Percentiles rank a stretch among this genome's conserved stretches.
phyloP scores from a whole-genome alignment of 2,113 vertebrate species.

The Chaetodon trifascialis region DNA sequence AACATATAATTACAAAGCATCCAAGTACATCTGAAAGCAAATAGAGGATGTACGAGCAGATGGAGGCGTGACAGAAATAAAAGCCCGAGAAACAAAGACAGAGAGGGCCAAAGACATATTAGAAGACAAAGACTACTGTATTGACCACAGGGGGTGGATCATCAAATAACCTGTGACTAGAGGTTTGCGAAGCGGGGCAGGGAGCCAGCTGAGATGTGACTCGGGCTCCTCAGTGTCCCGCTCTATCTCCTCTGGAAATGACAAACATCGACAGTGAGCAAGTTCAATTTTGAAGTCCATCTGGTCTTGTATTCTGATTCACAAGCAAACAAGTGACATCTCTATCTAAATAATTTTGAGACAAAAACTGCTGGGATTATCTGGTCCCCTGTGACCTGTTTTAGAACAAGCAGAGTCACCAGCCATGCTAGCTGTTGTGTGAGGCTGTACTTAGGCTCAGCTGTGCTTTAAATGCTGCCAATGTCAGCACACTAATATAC shows the following conservation, averaged over 20 bases:
- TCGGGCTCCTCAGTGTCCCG: constrained; percentile 65
- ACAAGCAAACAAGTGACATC: neutral
- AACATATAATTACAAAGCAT: neutral
- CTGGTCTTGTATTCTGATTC: neutral
- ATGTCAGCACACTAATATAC: neutral
- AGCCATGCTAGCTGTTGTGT: neutral
- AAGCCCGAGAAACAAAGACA: constrained; percentile 13
- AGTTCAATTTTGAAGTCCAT: neutral
- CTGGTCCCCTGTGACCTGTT: neutral
- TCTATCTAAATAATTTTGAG: neutral
- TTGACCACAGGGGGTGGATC: neutral
- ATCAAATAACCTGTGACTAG: constrained; percentile 63
- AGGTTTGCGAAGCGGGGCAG: constrained; percentile 64
- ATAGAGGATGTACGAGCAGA: neutral
- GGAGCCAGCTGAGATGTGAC: constrained; percentile 75
- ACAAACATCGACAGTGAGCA: constrained; percentile 21
- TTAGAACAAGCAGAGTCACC: neutral
- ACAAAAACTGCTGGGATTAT: neutral
- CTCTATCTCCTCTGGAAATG: constrained; percentile 65
- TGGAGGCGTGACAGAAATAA: neutral
- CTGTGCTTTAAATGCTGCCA: too few relatives aligned
- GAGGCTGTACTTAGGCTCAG: too few relatives aligned
- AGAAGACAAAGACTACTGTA: neutral
- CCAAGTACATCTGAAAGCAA: constrained; percentile 11
- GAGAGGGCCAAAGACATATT: neutral